Evolutionary conservation across 2,113 vertebrate species (phyloP).

Genomic region (Marmota monax): DNA sequence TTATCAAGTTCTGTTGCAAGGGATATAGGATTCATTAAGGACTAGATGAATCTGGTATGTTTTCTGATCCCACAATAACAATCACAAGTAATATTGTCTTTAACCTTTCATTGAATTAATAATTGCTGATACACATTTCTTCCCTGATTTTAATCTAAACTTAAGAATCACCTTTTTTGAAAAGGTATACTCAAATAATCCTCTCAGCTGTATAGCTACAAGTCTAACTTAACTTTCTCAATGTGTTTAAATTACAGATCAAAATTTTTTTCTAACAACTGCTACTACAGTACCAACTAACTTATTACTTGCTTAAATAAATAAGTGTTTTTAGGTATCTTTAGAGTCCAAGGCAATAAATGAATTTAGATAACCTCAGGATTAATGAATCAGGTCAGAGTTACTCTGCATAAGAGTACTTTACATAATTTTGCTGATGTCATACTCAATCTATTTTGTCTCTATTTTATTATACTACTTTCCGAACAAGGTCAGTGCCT

Average conservation of each 20-base stretch:
- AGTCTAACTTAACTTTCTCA: not conserved
- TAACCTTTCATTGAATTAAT: slow-evolving; percentile 5
- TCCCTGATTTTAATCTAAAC: slow-evolving; percentile 46
- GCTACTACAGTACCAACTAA: slow-evolving; percentile 14
- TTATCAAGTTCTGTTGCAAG: not conserved
- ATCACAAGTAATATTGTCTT: not conserved
- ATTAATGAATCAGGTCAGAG: not conserved
- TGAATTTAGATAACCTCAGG: slow-evolving; percentile 24
- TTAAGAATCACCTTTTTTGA: slow-evolving; percentile 5
- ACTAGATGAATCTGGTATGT: not conserved
- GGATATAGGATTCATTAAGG: not conserved
- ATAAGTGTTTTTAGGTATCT: slow-evolving; percentile 43
- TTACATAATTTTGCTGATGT: slow-evolving; percentile 40
- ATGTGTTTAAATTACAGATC: slow-evolving; percentile 25
- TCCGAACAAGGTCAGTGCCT: not conserved
- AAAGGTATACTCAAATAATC: slow-evolving; percentile 34
- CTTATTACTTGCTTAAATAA: slow-evolving; percentile 29
- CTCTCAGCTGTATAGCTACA: not conserved
- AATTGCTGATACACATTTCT: not conserved
- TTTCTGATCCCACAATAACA: not conserved
- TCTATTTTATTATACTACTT: slow-evolving; percentile 8
- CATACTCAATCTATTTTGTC: not conserved
- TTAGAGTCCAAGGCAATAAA: slow-evolving; percentile 1
- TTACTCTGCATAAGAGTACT: slow-evolving; percentile 8
- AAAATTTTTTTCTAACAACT: slow-evolving; percentile 21